Evolutionary conservation across 2,797 vertebrate species (phyloP).

Genomic region (Emys orbicularis): DNA sequence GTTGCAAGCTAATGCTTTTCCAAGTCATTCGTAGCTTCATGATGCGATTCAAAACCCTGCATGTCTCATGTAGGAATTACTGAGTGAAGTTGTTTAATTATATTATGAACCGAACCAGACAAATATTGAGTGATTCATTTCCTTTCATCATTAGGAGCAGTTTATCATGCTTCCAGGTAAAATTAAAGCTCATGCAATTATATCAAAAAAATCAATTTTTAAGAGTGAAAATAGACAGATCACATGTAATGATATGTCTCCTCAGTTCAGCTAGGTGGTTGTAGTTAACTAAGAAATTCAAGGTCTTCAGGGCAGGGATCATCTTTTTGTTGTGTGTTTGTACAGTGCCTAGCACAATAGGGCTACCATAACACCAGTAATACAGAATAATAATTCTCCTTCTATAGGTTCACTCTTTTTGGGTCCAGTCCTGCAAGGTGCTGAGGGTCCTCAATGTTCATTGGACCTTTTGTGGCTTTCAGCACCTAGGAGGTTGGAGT

Average conservation of each 20-base stretch:
- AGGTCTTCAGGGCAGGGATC: background rate
- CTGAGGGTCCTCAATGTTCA: background rate
- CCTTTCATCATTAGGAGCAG: conserved; percentile 37
- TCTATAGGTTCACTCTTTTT: background rate
- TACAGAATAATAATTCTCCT: background rate
- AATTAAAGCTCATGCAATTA: background rate
- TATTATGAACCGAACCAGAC: conserved; percentile 47
- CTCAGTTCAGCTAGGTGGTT: conserved; percentile 29
- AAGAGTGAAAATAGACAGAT: background rate
- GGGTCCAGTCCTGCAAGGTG: background rate
- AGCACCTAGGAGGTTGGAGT: background rate
- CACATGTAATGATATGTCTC: background rate
- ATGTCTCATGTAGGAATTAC: conserved; percentile 32
- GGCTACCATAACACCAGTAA: background rate
- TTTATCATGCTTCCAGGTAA: conserved; percentile 21
- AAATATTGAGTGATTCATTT: conserved; percentile 27
- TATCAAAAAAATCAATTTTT: background rate
- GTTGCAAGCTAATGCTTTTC: conserved; percentile 54
- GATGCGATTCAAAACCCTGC: conserved; percentile 57
- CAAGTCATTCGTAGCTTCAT: conserved; percentile 65
- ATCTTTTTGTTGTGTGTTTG: background rate
- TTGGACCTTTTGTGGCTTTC: background rate
- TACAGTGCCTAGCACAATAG: background rate
- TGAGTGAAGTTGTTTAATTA: conserved; percentile 61
- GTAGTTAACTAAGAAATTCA: background rate